These are phyloP conservation scores for Mungos mungo DNA, from an alignment of 2,113 vertebrate species.

Conservation along the genomic window DNA sequence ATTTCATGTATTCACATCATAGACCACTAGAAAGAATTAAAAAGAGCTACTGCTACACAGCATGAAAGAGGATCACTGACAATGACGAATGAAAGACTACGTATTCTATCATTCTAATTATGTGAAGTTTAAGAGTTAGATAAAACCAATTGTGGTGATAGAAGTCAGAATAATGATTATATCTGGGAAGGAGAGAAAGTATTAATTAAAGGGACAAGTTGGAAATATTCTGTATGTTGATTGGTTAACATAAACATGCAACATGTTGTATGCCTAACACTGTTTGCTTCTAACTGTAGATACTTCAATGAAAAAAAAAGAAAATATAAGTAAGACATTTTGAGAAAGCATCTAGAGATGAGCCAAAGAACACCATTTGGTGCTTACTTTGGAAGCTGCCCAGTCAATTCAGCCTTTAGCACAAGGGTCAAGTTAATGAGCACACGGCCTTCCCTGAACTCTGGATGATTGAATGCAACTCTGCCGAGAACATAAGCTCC, in stretches of 20 bases:
- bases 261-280: neutral
- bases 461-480: constrained; percentile 91
- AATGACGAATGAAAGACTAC: neutral
- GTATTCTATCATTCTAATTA: neutral
- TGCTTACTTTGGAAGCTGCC: constrained; percentile 95
- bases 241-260: neutral
- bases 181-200: neutral
- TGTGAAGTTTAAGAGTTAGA: neutral
- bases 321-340: neutral
- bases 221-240: neutral
- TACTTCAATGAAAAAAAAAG: neutral
- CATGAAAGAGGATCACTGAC: neutral
- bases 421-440: constrained; percentile 96
- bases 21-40: neutral
- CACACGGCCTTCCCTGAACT: constrained; percentile 93
- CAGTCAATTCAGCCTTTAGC: constrained; percentile 98
- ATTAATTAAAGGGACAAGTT: neutral
- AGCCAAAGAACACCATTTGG: neutral
- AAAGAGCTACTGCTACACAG: neutral
- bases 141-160: neutral
- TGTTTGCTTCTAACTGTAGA: neutral
- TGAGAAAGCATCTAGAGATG: neutral
- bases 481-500: constrained; percentile 93
- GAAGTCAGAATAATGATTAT: neutral
- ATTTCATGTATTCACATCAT: neutral